Evolutionary conservation across 2,113 vertebrate species (phyloP).

Genomic region (Cottus gobio): DNA sequence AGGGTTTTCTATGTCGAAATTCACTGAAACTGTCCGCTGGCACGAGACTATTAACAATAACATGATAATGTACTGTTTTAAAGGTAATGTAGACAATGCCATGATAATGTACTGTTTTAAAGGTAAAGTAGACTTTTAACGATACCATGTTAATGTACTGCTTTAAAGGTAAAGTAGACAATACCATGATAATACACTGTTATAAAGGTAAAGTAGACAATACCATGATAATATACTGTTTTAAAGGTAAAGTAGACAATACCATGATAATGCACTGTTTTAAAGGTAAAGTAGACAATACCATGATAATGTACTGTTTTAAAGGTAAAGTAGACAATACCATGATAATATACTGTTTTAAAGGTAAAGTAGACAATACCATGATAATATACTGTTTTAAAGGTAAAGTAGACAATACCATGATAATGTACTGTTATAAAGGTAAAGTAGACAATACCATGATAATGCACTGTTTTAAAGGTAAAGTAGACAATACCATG

Average conservation of each 20-base stretch:
- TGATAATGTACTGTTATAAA: neutral
- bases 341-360: neutral
- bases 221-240: neutral
- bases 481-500: neutral
- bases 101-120: neutral
- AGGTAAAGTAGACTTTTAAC: neutral
- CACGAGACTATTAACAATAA: neutral
- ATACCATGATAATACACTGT: neutral
- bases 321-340: neutral
- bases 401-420: neutral
- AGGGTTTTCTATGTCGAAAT: neutral
- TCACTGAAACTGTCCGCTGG: too few relatives aligned
- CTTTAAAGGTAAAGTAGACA: neutral
- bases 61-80: neutral
- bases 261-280: neutral
- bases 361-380: neutral
- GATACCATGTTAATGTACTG: neutral
- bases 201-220: neutral
- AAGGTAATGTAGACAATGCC: neutral
- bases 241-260: neutral
- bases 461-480: neutral
- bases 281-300: neutral
- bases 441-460: neutral
- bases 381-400: neutral
- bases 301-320: neutral